phyloP scores from a whole-genome alignment of 2,797 vertebrate species.

The Sardinella longiceps region DNA sequence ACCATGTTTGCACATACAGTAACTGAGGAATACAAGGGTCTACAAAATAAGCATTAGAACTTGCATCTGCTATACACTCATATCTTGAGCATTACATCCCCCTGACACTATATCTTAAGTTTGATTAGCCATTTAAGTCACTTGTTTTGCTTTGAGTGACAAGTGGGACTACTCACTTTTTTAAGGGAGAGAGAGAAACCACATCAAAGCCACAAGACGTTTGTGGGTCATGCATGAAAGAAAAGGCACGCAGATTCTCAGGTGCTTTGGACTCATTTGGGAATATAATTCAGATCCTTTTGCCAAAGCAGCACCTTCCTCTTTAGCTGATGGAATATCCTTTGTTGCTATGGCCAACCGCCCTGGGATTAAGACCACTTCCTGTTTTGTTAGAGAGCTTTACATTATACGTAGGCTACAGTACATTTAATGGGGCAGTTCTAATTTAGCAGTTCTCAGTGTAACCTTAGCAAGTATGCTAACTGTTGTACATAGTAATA shows the following conservation, averaged over 20 bases:
- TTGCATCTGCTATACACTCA: not conserved
- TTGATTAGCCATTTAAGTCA: not conserved
- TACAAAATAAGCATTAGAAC: not conserved
- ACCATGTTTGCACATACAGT: not conserved
- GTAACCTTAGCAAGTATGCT: not conserved
- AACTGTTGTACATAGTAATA: conserved; percentile 46
- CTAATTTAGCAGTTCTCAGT: not conserved
- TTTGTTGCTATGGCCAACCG: not conserved
- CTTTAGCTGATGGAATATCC: not conserved
- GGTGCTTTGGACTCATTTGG: not conserved
- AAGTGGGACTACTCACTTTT: not conserved
- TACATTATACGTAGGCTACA: not conserved
- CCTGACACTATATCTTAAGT: not conserved
- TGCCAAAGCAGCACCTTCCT: not conserved
- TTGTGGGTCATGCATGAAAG: conserved; percentile 61
- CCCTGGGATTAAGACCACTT: not conserved
- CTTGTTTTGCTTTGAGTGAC: not conserved
- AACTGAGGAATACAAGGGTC: not conserved
- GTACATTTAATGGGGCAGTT: not conserved
- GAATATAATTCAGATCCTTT: not conserved
- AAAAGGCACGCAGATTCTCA: conserved; percentile 52
- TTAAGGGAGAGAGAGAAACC: not conserved
- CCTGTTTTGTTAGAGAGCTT: no score
- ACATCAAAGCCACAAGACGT: not conserved
- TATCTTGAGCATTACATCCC: not conserved